Evolutionary conservation across 30 jellyfish, hydroid and myxozoan genomes (phyloP).

Genomic region (Cassiopea xamachana): DNA sequence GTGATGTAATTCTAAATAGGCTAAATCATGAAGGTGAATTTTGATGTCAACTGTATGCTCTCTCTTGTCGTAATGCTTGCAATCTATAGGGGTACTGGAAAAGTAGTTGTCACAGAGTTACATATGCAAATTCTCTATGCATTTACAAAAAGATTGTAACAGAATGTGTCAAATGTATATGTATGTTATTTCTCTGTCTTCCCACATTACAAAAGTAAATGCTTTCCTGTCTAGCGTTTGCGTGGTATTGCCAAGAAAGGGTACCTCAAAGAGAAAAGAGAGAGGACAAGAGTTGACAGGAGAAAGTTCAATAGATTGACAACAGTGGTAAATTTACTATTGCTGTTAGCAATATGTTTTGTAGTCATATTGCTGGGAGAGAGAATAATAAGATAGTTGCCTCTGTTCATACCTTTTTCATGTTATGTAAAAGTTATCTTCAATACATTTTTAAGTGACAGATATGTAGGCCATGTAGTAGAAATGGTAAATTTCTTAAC

Average conservation of each 20-base stretch:
- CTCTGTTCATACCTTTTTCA: neutral
- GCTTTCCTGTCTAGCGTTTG: neutral
- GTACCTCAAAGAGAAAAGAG: neutral
- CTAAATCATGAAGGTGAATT: neutral
- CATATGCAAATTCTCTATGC: too few species aligned
- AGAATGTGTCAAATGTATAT: neutral
- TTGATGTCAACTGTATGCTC: neutral
- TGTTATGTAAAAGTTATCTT: neutral
- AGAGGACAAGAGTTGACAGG: neutral
- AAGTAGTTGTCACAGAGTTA: too few species aligned
- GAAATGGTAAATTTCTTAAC: neutral
- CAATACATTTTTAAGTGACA: neutral
- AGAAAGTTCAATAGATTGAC: neutral
- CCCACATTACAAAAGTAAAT: neutral
- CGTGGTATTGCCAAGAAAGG: neutral
- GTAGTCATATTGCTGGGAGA: neutral
- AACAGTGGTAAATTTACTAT: neutral
- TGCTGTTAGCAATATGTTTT: neutral
- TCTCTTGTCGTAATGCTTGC: neutral
- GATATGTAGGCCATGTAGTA: neutral
- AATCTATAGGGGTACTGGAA: too few species aligned
- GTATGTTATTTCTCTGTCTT: neutral
- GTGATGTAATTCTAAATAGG: neutral
- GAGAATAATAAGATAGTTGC: neutral
- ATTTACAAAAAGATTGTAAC: too few species aligned